Conservation (phyloP, 2,888 invertebrate species). For the Leptarthrus brevirostris region DNA sequence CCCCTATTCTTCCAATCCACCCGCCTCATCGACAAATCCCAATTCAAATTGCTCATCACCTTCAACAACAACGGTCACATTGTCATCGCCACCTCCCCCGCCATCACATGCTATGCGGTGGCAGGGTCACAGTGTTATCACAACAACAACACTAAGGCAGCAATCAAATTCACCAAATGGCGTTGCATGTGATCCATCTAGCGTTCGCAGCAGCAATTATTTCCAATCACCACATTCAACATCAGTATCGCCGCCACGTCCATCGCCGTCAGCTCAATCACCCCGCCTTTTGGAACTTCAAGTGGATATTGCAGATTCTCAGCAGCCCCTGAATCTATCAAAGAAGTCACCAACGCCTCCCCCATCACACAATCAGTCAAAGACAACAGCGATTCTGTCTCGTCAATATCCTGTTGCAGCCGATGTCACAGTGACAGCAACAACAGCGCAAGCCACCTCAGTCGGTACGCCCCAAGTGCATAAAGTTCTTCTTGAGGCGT, state of each 20-base stretch:
- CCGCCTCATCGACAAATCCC: slow-evolving; percentile 58
- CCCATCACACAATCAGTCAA: slow-evolving; percentile 65
- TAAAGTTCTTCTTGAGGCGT: slow-evolving; percentile 75
- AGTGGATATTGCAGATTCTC: slow-evolving; percentile 83
- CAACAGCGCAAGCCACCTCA: slow-evolving; percentile 56
- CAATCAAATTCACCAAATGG: slow-evolving; percentile 66
- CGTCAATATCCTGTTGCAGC: slow-evolving; percentile 64
- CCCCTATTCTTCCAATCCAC: slow-evolving; percentile 58
- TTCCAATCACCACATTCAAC: slow-evolving; percentile 67
- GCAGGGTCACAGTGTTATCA: slow-evolving; percentile 72
- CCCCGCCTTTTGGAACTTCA: slow-evolving; percentile 78
- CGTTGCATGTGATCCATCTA: slow-evolving; percentile 61
- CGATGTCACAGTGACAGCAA: slow-evolving; percentile 65
- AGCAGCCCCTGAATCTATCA: slow-evolving; percentile 88
- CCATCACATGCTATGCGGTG: slow-evolving; percentile 61
- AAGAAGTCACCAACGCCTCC: slow-evolving; percentile 85
- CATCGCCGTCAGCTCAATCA: slow-evolving; percentile 64
- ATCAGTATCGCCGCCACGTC: slow-evolving; percentile 67
- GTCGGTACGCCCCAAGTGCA: slow-evolving; percentile 62
- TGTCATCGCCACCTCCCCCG: slow-evolving; percentile 62
- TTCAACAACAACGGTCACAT: slow-evolving; percentile 60
- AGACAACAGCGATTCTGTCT: slow-evolving; percentile 56
- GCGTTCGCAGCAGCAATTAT: slow-evolving; percentile 65
- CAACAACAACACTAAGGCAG: slow-evolving; percentile 70
- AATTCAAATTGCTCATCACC: slow-evolving; percentile 63